Percentiles rank a stretch among this genome's conserved stretches.
These are phyloP conservation scores for Umimayanthus kanabou DNA, from an alignment of 92 coral and sea anemone species.

Conservation along the genomic window DNA sequence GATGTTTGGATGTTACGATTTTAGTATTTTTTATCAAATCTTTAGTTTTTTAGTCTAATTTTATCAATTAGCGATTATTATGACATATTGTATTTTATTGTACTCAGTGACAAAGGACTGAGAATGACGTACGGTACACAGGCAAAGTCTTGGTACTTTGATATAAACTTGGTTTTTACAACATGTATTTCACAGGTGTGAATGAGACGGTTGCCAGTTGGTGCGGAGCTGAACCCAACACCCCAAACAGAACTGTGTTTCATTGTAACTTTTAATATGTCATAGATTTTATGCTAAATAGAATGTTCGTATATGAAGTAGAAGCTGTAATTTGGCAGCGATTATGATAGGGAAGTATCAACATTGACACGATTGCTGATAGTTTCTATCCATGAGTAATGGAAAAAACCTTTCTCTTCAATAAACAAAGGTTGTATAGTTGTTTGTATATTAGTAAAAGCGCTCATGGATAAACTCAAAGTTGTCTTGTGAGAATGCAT, in stretches of 20 bases:
- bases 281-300: neutral
- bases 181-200: neutral
- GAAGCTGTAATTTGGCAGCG: too few relatives aligned
- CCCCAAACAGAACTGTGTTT: neutral
- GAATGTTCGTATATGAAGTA: too few relatives aligned
- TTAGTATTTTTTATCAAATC: too few relatives aligned
- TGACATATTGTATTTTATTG: too few relatives aligned
- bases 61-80: too few relatives aligned
- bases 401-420: neutral
- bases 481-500: neutral
- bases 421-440: neutral
- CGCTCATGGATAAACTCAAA: neutral
- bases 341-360: too few relatives aligned
- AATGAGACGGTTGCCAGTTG: neutral
- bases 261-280: neutral
- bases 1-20: too few relatives aligned
- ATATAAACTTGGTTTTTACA: neutral
- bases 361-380: too few relatives aligned
- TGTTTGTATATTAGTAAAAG: neutral
- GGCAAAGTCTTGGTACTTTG: neutral
- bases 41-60: too few relatives aligned
- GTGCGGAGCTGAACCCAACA: neutral
- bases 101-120: too few relatives aligned
- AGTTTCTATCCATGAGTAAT: neutral
- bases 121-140: neutral